Base-by-base conservation (phyloP, 2,113 vertebrate species). In the Xiphias gladius region DNA sequence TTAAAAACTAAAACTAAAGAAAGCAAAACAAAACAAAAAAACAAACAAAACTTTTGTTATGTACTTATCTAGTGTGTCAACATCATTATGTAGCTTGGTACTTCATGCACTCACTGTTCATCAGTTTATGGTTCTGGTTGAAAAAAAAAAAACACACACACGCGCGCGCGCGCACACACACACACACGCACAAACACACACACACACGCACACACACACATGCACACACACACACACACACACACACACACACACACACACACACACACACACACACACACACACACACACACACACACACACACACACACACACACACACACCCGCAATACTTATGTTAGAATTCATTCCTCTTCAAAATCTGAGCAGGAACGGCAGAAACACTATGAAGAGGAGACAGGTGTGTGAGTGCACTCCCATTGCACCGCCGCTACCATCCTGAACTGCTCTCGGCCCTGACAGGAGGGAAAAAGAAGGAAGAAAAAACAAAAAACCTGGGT, bases 381-480 rank as follows among this genome's bases (percentile, higher is more conserved):
- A 73, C 6, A 95, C 85, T 28, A 97, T 73, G 81, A 95, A 91
- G 73, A 97, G 94, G 85, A 98, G 95, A 91, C 96, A 96, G 73
- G 39, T 54, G 22, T 95, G 92, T 88, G 91, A 86, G 0, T 93
- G 94, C 61, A 91, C 92, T 75, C 95, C 95, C 35, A 91, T 92
- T 0, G 96, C 94, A 0, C 95, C 95, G 0, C 93, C 97, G 92
- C 95, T 98, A n/a, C 97, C 97, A 0, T 99, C 97, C 24, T 98
- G 97, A 87, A 98, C 96, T 32, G 97, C 97, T 1, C 97, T 97
- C 0, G 97, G 97, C 72, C 96, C 98, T 99, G 95, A 0, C 13
- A 14, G 82, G 69, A 41, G 50, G 50, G 3, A 73, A n/a, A 74
- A 11, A 37, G 13, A 39, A 19, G 32, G 20, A 11, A 14, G 22